These are phyloP conservation scores for Pachydiplax longipennis DNA, from an alignment of 2,888 invertebrate species.

Conservation along the genomic window DNA sequence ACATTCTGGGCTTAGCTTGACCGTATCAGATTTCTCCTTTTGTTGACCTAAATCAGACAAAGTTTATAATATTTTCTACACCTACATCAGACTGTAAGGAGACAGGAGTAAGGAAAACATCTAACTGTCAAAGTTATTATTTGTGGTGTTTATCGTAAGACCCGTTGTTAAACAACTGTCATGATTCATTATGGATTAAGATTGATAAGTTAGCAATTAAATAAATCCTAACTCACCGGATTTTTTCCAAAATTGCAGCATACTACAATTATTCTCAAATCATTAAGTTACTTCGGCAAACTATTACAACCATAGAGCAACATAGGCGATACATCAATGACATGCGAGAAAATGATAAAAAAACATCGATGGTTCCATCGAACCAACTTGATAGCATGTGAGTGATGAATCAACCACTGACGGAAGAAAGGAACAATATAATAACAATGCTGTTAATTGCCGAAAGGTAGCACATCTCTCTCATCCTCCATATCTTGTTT, in stretches of 20 bases:
- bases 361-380: not conserved
- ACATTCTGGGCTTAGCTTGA: not conserved
- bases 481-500: conserved; percentile 35
- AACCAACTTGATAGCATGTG: not conserved
- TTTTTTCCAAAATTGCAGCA: conserved; percentile 82
- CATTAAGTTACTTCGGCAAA: conserved; percentile 18
- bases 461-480: not conserved
- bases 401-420: not conserved
- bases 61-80: not conserved
- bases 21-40: conserved; percentile 3
- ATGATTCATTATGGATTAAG: not conserved
- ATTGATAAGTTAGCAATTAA: conserved; percentile 38
- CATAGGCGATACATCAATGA: not conserved
- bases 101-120: not conserved
- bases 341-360: not conserved
- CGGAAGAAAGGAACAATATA: not conserved
- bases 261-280: conserved; percentile 53
- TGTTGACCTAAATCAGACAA: not conserved
- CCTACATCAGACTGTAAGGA: not conserved
- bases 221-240: conserved; percentile 63
- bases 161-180: not conserved
- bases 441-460: not conserved
- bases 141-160: not conserved
- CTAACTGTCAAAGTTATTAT: not conserved
- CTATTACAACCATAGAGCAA: not conserved